Conservation (phyloP, 2,797 vertebrate genomes). For the Morus bassanus region DNA sequence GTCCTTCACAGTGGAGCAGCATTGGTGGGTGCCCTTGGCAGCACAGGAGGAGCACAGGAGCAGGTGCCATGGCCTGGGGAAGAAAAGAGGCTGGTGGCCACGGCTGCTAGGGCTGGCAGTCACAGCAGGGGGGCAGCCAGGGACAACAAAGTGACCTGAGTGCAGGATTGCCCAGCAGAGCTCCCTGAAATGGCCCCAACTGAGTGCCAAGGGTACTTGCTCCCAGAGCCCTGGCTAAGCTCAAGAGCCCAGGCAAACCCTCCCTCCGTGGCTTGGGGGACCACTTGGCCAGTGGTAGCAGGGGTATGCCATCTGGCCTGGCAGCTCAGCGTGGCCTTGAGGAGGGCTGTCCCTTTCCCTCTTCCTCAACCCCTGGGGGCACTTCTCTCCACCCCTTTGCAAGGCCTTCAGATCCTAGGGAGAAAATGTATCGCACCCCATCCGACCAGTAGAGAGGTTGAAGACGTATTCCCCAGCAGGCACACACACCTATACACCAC, state of each 20-base stretch:
- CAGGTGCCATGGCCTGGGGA: background rate
- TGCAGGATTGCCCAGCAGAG: background rate
- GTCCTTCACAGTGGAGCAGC: background rate
- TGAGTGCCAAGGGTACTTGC: background rate
- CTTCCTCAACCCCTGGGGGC: background rate
- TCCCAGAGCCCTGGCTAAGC: background rate
- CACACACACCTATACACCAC: too few species aligned
- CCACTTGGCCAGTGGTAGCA: background rate
- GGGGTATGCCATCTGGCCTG: too few species aligned
- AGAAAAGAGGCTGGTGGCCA: background rate
- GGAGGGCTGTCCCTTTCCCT: background rate
- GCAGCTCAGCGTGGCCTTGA: too few species aligned
- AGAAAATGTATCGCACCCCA: too few species aligned
- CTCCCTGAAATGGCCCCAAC: background rate
- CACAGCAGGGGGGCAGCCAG: background rate
- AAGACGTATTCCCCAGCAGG: too few species aligned
- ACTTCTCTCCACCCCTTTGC: too few species aligned
- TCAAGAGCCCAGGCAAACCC: background rate
- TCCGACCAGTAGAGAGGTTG: too few species aligned
- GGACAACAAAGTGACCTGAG: background rate
- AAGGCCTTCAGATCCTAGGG: too few species aligned
- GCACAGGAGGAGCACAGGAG: background rate
- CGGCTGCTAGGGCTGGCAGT: background rate
- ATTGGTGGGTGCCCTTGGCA: background rate
- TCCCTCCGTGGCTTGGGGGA: background rate